Percentiles rank a stretch among this genome's conserved stretches.
Conservation (phyloP, 2,113 vertebrate species). For the Serinus canaria region DNA sequence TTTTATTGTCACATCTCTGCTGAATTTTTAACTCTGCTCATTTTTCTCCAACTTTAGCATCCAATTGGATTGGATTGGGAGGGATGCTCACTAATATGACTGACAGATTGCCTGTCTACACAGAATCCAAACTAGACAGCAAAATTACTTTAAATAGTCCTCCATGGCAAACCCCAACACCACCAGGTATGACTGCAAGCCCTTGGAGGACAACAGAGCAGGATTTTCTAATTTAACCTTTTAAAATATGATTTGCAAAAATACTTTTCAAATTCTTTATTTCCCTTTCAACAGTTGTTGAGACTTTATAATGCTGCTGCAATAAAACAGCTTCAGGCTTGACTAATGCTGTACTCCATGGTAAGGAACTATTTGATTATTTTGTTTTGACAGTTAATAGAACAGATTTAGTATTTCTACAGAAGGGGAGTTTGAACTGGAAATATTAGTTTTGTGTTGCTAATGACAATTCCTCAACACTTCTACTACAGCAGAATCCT, state of each 20-base stretch:
- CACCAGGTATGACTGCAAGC: neutral
- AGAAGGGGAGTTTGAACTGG: neutral
- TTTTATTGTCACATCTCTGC: neutral
- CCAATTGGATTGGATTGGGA: neutral
- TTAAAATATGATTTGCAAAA: conserved; percentile 46
- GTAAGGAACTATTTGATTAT: neutral
- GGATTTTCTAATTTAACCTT: conserved; percentile 60
- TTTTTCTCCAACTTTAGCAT: neutral
- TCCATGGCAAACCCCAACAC: conserved; percentile 17
- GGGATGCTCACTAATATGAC: neutral
- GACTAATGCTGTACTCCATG: neutral
- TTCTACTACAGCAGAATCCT: neutral
- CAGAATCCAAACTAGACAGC: neutral
- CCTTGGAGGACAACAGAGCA: conserved; percentile 14
- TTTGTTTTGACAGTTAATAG: conserved; percentile 4
- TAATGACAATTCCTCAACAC: neutral
- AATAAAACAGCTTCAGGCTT: conserved; percentile 19
- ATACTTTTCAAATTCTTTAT: neutral
- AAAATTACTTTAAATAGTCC: conserved; percentile 63
- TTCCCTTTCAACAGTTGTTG: conserved; percentile 31
- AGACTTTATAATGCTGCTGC: conserved; percentile 25
- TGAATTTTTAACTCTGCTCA: neutral
- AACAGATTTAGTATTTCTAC: neutral
- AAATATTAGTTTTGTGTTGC: neutral
- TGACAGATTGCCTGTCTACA: conserved; percentile 25